phyloP scores from a whole-genome alignment of 1,140 invertebrate species.

The Hyles euphorbiae region DNA sequence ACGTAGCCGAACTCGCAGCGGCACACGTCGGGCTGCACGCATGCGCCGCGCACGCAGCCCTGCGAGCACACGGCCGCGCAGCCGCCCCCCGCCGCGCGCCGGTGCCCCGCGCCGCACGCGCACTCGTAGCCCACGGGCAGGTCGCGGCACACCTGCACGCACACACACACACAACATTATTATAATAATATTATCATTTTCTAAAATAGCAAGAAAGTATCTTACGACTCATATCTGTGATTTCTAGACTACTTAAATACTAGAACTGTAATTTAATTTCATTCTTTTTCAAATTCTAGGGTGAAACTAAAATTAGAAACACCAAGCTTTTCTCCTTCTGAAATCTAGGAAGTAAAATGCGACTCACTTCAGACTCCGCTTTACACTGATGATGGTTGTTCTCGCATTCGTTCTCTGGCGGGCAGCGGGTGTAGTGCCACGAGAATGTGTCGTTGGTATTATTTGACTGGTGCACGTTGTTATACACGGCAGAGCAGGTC shows the following conservation, averaged over 20 bases:
- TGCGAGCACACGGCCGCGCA: conserved; percentile 91
- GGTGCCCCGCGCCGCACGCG: conserved; percentile 89
- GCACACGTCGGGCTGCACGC: conserved; percentile 90
- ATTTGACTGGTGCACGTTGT: conserved; percentile 65
- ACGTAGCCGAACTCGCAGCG: conserved; percentile 96
- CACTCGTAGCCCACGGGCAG: conserved; percentile 87
- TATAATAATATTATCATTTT: no score
- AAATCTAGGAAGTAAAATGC: no score
- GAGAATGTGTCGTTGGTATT: conserved; percentile 76
- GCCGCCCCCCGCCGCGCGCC: conserved; percentile 67
- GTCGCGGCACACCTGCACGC: conserved; percentile 80
- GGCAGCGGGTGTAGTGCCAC: conserved; percentile 93
- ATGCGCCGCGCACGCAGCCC: conserved; percentile 92
- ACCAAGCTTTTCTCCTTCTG: no score
- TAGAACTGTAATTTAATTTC: no score
- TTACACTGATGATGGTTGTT: conserved; percentile 95
- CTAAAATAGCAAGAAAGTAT: no score
- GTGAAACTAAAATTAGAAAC: no score
- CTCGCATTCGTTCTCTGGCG: conserved; percentile 94
- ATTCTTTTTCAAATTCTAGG: no score
- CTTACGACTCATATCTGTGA: no score
- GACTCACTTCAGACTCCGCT: conserved; percentile 87
- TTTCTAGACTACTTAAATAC: no score
- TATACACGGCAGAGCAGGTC: conserved; percentile 79
- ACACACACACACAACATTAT: not conserved